Conservation (phyloP, 2,888 invertebrate species). For the Poecilus cupreus region DNA sequence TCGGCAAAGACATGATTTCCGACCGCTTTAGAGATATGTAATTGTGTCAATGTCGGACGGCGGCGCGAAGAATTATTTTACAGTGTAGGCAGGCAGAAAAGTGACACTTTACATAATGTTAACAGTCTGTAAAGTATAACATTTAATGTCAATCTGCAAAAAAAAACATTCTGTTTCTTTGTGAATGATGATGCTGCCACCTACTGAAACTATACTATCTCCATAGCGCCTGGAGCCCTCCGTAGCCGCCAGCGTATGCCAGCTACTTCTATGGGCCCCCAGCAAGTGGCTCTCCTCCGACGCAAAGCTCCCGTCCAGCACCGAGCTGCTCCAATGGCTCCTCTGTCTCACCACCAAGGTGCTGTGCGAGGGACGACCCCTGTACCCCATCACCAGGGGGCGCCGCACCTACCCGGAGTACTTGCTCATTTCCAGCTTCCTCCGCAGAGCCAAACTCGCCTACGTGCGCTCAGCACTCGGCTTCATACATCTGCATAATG, state of each 20-base stretch:
- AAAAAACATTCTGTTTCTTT: too few relatives aligned
- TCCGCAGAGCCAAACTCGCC: conserved; percentile 78
- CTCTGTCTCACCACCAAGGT: conserved; percentile 84
- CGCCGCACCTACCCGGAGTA: conserved; percentile 83
- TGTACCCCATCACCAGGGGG: conserved; percentile 64
- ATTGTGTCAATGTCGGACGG: too few relatives aligned
- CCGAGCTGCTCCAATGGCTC: conserved; percentile 84
- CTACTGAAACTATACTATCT: not conserved
- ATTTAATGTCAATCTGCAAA: too few relatives aligned
- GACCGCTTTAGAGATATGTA: too few relatives aligned
- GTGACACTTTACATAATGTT: too few relatives aligned
- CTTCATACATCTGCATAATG: conserved; percentile 76
- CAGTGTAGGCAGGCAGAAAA: too few relatives aligned
- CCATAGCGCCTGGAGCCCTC: conserved; percentile 76
- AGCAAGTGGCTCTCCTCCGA: conserved; percentile 76
- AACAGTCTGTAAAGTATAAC: too few relatives aligned
- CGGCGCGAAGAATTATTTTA: too few relatives aligned
- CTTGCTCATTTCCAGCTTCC: conserved; percentile 81
- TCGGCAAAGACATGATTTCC: too few relatives aligned
- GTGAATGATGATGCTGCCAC: too few relatives aligned
- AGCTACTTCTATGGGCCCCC: conserved; percentile 85
- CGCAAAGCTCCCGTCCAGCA: conserved; percentile 76
- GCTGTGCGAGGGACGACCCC: conserved; percentile 77
- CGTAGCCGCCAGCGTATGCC: conserved; percentile 84
- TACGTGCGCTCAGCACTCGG: conserved; percentile 78